Evolutionary conservation across 2,888 invertebrate genomes (phyloP).

Genomic region (Amitus sp.): DNA sequence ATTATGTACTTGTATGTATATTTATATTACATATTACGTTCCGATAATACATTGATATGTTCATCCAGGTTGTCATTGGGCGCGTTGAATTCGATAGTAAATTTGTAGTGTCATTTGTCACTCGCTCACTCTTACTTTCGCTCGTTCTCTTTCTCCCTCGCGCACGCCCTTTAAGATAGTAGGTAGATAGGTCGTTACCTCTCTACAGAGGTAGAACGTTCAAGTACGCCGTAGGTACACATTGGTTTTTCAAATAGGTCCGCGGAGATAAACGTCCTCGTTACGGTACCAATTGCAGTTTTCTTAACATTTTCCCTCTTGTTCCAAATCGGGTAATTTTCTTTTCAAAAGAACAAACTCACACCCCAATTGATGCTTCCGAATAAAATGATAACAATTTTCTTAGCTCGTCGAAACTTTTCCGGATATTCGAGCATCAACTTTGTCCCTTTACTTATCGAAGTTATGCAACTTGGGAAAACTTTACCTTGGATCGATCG

Average conservation of each 20-base stretch:
- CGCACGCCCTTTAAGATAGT: conserved; percentile 32
- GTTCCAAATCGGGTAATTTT: too few species aligned
- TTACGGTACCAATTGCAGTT: conserved; percentile 23
- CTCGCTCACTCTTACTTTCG: conserved; percentile 10
- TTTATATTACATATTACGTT: conserved; percentile 50
- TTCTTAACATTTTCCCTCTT: not conserved
- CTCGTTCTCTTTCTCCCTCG: conserved; percentile 23
- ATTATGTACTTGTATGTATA: conserved; percentile 50
- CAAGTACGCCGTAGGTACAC: conserved; percentile 31
- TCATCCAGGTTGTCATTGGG: conserved; percentile 40
- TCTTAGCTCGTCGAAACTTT: not conserved
- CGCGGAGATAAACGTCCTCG: conserved; percentile 19
- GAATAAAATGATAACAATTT: too few species aligned
- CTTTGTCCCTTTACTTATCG: too few species aligned
- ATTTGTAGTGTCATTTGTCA: conserved; percentile 37
- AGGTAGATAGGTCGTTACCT: conserved; percentile 38
- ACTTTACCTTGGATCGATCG: too few species aligned
- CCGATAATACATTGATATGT: conserved; percentile 47
- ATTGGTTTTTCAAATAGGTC: conserved; percentile 20
- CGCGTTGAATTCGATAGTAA: conserved; percentile 42
- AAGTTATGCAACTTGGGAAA: too few species aligned
- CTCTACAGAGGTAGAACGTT: conserved; percentile 41
- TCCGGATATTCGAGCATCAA: not conserved
- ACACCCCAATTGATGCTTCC: too few species aligned
- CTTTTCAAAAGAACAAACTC: too few species aligned